Conservation (phyloP, 64 coral and sea anemone species). For the Dendronephthya gigantea region DNA sequence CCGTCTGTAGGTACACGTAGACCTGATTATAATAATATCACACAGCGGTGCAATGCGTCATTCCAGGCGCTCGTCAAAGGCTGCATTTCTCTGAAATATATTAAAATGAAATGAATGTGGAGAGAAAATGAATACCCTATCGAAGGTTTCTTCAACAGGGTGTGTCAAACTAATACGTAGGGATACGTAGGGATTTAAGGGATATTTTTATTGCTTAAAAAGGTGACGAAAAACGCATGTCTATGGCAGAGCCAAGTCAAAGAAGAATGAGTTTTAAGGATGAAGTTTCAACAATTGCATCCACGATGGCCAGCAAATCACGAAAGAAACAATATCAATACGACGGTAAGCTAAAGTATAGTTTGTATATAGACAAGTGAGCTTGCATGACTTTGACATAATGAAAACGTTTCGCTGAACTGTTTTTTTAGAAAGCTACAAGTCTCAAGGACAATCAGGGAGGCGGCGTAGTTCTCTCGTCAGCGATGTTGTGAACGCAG, state of each 20-base stretch:
- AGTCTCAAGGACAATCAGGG: background rate
- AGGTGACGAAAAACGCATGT: background rate
- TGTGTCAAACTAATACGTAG: no score
- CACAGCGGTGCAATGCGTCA: background rate
- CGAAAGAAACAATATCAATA: background rate
- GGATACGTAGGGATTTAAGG: no score
- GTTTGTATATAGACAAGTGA: background rate
- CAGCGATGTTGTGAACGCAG: constrained; percentile 31
- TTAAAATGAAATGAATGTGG: no score
- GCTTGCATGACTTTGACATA: background rate
- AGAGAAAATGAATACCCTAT: no score
- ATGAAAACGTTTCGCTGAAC: background rate
- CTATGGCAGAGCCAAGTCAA: background rate
- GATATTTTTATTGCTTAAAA: background rate
- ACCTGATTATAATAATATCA: background rate
- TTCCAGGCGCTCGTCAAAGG: background rate
- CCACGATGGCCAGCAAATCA: background rate
- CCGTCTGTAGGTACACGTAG: background rate
- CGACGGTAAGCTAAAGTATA: background rate
- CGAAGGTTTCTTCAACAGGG: no score
- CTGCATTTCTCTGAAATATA: background rate
- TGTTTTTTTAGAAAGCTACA: background rate
- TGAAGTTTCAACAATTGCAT: background rate
- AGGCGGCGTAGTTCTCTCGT: constrained; percentile 32
- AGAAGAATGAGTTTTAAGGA: background rate